These are phyloP conservation scores for Styela plicata DNA, from an alignment of 23 tunicate genomes.

Conservation along the genomic window DNA sequence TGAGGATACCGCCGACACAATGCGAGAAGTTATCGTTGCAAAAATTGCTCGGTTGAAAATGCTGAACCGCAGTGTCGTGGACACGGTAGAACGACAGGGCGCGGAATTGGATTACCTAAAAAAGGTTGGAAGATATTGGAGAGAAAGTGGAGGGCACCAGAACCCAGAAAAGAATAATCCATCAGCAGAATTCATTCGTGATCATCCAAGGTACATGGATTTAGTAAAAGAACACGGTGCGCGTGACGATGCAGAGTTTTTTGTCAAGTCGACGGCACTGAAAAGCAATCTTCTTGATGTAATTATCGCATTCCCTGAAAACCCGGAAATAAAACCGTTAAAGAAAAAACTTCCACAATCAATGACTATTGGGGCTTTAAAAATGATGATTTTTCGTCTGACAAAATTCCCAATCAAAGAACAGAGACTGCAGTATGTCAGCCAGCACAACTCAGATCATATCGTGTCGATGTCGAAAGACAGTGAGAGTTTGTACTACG, in stretches of 20 bases:
- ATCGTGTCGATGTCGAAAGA: constrained; percentile 45
- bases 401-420: constrained; percentile 59
- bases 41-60: constrained; percentile 50
- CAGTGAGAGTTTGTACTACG: constrained; percentile 45
- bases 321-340: constrained; percentile 52
- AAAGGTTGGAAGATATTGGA: constrained; percentile 65
- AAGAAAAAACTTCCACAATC: constrained; percentile 58
- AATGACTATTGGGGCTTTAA: constrained; percentile 67
- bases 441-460: constrained; percentile 49
- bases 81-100: constrained; percentile 34
- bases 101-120: constrained; percentile 75
- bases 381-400: constrained; percentile 49
- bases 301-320: constrained; percentile 48
- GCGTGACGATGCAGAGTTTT: constrained; percentile 53
- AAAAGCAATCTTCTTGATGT: constrained; percentile 72
- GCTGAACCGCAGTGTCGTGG: constrained; percentile 36
- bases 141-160: constrained; percentile 80
- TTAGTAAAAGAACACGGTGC: constrained; percentile 74
- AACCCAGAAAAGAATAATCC: constrained; percentile 70
- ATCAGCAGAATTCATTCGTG: constrained; percentile 37
- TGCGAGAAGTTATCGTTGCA: constrained; percentile 67
- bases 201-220: constrained; percentile 83
- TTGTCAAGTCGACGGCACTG: constrained; percentile 68
- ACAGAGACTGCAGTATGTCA: constrained; percentile 62
- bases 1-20: constrained; percentile 31